Evolutionary conservation across 2,113 vertebrate species (phyloP), one percentile per base, ranked within the genome.

Genomic region (Tetrax tetrax): DNA sequence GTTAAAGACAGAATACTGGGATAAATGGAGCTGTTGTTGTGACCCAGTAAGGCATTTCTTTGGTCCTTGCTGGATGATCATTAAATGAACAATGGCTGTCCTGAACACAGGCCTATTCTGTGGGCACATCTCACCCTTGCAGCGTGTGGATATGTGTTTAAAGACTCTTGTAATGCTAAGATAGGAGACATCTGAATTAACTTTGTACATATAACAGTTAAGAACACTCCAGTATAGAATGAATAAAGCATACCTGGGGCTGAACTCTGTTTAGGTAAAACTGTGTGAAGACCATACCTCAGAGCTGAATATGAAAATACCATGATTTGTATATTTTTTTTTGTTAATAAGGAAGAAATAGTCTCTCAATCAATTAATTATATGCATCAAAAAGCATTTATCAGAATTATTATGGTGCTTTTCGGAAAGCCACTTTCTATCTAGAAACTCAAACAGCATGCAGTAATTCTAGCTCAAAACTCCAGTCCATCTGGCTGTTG

Each of bases 391-490:
- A 92, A 90, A 43, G 29, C 25, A 1, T 16, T 57, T 88, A 74
- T 28, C 25, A 43, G 21, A 37, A 54, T 74, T 53, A 48, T 35
- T 53, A 22, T 24, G 4, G 41, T 85, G 31, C 37, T 83, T 31
- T 86, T 20, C 51, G 68, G 23, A 66, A 93, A 91, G 60, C 19
- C 53, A 17, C 45, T 91, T 91, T 92, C 69, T 74, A 7, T 25
- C 70, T 83, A 74, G 50, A 77, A 95, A 57, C 54, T 82, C 27
- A 54, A 93, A 61, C 38, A 88, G 25, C 41, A 70, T 68, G 23
- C 75, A 48, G 25, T 77, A 96, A 96, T 95, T 47, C 91, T 71
- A 31, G 61, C 47, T 90, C 25, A 63, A 82, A 87, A 86, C 51
- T 71, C 57, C 18, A 78, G 25, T 65, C 43, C 33, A 53, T 72